phyloP scores from a whole-genome alignment of 2,888 invertebrate genomes.

The Ichneumoninae sp. region DNA sequence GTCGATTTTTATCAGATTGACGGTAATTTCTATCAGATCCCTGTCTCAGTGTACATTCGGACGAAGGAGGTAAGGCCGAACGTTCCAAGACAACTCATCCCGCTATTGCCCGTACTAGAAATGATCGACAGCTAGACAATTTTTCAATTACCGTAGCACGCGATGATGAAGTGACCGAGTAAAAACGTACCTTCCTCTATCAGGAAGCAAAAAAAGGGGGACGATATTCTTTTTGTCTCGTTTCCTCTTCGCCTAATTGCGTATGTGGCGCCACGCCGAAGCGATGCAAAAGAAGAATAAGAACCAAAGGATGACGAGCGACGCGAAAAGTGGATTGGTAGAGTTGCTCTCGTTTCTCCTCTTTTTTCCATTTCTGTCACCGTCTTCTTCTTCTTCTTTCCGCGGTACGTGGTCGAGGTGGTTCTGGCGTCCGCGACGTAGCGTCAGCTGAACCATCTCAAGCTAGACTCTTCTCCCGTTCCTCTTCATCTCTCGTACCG shows the following conservation, averaged over 20 bases:
- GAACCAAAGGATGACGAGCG: constrained; percentile 37
- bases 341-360: constrained; percentile 33
- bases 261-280: constrained; percentile 18
- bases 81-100: not conserved
- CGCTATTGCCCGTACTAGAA: not conserved
- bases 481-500: not conserved
- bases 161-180: not conserved
- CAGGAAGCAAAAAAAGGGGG: not conserved
- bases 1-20: too few relatives aligned
- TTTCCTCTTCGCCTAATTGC: constrained; percentile 45
- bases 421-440: constrained; percentile 34
- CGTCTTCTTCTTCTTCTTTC: constrained; percentile 41
- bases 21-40: too few relatives aligned
- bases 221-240: constrained; percentile 4
- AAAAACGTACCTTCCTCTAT: not conserved
- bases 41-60: too few relatives aligned
- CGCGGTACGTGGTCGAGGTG: constrained; percentile 52
- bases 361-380: not conserved
- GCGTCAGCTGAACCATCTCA: constrained; percentile 47
- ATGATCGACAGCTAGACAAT: constrained; percentile 1
- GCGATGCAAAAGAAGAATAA: constrained; percentile 32
- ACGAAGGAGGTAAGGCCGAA: not conserved
- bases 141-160: constrained; percentile 13
- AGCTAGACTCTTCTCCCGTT: constrained; percentile 22
- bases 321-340: constrained; percentile 58